A percentile compares a stretch with the other conserved stretches of the same genome.
phyloP scores from a whole-genome alignment of 2,888 invertebrate species.

The Myathropa florea region DNA sequence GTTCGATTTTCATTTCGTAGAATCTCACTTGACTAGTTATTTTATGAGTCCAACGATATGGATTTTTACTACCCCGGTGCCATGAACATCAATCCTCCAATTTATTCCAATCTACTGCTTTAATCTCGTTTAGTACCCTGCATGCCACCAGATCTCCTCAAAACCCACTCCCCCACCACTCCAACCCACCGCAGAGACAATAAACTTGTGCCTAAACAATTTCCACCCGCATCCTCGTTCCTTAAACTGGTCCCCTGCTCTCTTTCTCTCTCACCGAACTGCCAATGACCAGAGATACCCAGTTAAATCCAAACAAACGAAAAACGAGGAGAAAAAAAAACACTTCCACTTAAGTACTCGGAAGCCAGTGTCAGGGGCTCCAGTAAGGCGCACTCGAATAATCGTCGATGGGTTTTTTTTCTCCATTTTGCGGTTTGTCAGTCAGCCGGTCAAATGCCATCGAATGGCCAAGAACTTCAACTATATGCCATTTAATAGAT shows the following conservation, averaged over 20 bases:
- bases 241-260: neutral
- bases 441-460: neutral
- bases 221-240: neutral
- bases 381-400: neutral
- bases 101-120: neutral
- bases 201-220: neutral
- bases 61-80: neutral
- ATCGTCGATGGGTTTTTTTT: neutral
- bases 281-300: neutral
- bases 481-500: neutral
- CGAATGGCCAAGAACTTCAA: neutral
- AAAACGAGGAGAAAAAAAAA: neutral
- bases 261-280: neutral
- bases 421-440: neutral
- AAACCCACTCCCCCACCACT: neutral
- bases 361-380: neutral
- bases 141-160: neutral
- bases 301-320: neutral
- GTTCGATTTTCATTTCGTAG: neutral
- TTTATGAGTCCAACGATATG: neutral
- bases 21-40: neutral
- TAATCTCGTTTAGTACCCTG: neutral
- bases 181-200: neutral
- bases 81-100: neutral
- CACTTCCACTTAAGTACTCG: neutral